A percentile compares a stretch with the other conserved stretches of the same genome.
phyloP scores from a whole-genome alignment of 2,888 invertebrate species.

The Lasius platythorax region DNA sequence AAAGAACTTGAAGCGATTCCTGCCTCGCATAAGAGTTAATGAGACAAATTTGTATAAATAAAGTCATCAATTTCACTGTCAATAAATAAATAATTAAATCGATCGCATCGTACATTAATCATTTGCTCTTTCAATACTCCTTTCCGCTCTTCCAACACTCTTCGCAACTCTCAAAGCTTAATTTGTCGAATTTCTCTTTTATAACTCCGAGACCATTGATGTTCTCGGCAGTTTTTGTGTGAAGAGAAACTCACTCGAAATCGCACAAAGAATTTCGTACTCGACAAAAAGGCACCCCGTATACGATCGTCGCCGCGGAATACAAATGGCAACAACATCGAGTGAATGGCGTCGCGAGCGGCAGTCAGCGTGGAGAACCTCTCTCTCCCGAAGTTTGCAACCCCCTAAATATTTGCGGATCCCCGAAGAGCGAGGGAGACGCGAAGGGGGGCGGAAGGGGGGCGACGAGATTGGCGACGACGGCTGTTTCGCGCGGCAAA shows the following conservation, averaged over 20 bases:
- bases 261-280: neutral
- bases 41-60: neutral
- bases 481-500: conserved; percentile 48
- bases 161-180: neutral
- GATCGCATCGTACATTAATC: neutral
- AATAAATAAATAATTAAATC: neutral
- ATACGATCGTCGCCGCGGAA: conserved; percentile 48
- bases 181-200: neutral
- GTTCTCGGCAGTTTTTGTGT: conserved; percentile 11
- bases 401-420: conserved; percentile 47
- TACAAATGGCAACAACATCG: conserved; percentile 65
- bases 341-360: conserved; percentile 24
- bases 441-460: neutral
- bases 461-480: conserved; percentile 39
- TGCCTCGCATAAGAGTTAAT: no score
- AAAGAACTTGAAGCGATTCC: no score
- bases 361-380: conserved; percentile 40
- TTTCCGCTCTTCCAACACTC: neutral
- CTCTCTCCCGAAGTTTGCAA: conserved; percentile 43
- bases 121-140: neutral
- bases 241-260: conserved; percentile 4
- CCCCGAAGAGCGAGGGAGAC: neutral
- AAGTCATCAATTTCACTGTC: neutral
- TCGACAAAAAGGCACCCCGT: conserved; percentile 40
- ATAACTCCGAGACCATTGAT: neutral